These are phyloP conservation scores for Capromys pilorides DNA, from an alignment of 2,797 vertebrate genomes.

Conservation along the genomic window DNA sequence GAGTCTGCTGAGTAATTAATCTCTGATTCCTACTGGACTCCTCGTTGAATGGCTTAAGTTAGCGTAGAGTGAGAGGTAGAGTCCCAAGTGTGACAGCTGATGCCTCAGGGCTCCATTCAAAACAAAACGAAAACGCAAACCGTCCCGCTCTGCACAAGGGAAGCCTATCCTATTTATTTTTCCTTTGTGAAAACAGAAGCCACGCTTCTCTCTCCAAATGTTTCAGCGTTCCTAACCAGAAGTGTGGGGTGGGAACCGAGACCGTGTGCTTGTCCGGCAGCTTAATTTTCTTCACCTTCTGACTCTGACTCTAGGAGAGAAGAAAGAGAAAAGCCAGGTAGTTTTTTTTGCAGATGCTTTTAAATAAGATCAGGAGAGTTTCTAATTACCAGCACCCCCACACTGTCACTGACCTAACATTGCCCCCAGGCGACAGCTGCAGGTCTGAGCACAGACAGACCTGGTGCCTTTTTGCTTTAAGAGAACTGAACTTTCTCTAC, in stretches of 20 bases:
- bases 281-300: constrained; percentile 91
- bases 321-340: constrained; percentile 65
- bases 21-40: constrained; percentile 83
- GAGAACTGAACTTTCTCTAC: not conserved
- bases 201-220: constrained; percentile 83
- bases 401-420: too few species aligned
- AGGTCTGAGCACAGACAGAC: not conserved
- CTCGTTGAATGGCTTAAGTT: constrained; percentile 85
- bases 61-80: constrained; percentile 85
- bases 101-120: constrained; percentile 86
- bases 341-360: not conserved
- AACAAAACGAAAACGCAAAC: constrained; percentile 79
- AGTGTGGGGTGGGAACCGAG: constrained; percentile 77
- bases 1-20: constrained; percentile 83
- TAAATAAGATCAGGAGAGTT: not conserved
- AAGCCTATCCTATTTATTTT: constrained; percentile 84
- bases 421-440: not conserved
- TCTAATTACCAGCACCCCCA: not conserved
- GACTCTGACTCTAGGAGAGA: constrained; percentile 91
- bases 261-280: constrained; percentile 75
- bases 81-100: constrained; percentile 86
- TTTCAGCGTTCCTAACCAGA: constrained; percentile 80
- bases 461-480: not conserved
- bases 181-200: constrained; percentile 85
- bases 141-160: constrained; percentile 84